Evolutionary conservation across 2,113 vertebrate genomes (phyloP), one percentile per base, ranked within the genome.

Genomic region (Archocentrus centrarchus): DNA sequence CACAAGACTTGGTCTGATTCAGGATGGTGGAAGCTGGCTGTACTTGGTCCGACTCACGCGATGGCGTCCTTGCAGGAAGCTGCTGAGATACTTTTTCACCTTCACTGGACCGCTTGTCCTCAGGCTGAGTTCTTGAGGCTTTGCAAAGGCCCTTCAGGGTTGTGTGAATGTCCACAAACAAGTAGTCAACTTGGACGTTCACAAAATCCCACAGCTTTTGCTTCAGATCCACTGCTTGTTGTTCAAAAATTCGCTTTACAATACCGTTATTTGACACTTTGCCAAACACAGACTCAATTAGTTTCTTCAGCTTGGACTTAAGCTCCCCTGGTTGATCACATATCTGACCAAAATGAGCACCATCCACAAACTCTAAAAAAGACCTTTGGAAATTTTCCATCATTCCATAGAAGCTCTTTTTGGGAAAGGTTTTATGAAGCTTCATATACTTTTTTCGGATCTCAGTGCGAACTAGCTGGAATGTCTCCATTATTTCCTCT

Each of bases 391-490:
- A 97, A 83, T 97, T 97, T 50, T 98, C 97, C 92, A 99, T 96
- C 86, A 99, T 96, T 39, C 97, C 96, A 83, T 96, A 96, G 94
- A 99, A 99, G 35, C 96, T 97, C 84, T 96, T 96, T 84, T 95
- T 94, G 77, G 97, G 96, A 91, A 99, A 98, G 9, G 94, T 97
- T 60, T 98, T 96, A 87, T 98, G 97, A 89, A 99, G 97, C 89
- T 99, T 99, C 98, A 99, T 99, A 14, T 99, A 99, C 92, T 95
- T 99, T 89, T 96, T 98, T 39, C 98, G 96, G 87, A 98, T 95
- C 88, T 97, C 96, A 7, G 95, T 91, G 22, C 97, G 97, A 91
- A 99, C 94, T 47, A 93, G 91, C 90, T 92, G 95, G 50, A 99
- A 93, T 90, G 97, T 97, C 59, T 97, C 97, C 96, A 99, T 97